phyloP scores from a whole-genome alignment of 2,797 vertebrate species.

The Syndactyla subalaris region DNA sequence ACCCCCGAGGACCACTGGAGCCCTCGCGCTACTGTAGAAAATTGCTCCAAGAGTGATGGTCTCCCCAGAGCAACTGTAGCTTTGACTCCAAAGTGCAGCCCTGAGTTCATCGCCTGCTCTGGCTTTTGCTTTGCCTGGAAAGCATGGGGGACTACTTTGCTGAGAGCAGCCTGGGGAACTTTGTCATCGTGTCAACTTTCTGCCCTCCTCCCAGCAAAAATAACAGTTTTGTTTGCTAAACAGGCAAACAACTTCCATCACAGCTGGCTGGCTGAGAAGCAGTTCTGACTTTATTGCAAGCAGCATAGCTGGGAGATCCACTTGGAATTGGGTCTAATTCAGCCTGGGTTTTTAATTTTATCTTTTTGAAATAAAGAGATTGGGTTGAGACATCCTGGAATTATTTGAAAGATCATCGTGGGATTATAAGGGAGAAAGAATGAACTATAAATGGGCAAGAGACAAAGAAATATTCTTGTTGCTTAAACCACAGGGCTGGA shows the following conservation, averaged over 20 bases:
- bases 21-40: slow-evolving; percentile 61
- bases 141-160: neutral
- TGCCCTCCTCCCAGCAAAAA: neutral
- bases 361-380: neutral
- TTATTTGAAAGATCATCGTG: neutral
- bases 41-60: slow-evolving; percentile 58
- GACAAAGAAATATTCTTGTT: slow-evolving; percentile 16
- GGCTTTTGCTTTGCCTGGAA: neutral
- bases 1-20: slow-evolving; percentile 78
- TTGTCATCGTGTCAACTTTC: neutral
- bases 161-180: neutral
- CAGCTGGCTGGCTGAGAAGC: neutral
- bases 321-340: neutral
- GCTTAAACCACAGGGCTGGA: neutral
- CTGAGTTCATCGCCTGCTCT: neutral
- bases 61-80: slow-evolving; percentile 19
- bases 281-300: neutral
- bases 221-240: neutral
- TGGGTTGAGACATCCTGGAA: neutral
- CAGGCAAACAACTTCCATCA: neutral
- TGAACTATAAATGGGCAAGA: neutral
- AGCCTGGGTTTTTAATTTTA: neutral
- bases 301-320: neutral
- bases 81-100: slow-evolving; percentile 34
- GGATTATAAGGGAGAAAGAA: neutral